Base-by-base conservation (phyloP, 1,140 invertebrate genomes). In the Streblospio benedicti region DNA sequence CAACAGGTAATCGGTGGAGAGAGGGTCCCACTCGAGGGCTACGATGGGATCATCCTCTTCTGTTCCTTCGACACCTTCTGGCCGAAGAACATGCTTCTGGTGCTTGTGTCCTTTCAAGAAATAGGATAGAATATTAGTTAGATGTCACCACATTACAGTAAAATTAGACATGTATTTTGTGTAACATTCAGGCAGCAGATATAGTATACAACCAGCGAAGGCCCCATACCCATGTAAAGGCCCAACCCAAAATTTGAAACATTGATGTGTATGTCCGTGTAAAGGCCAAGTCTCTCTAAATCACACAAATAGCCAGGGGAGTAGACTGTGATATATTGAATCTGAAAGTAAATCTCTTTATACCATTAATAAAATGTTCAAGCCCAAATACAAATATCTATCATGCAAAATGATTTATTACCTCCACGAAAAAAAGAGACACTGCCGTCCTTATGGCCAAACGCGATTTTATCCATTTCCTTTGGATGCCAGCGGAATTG, bases 1-100 rank as follows among this genome's bases (percentile, higher is more conserved):
- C 35, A 81, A 69, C 3, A 81, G 64, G 57, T 81, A 81, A 53
- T 79, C 75, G 12, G 65, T 65, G 12, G 79, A 80, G 30, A 79
- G 67, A 4, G 78, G 77, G 57, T 81, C 80, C 79, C 79, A 81
- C 53, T 76, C 70, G 2, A 81, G 60, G 0, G 67, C 69, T 9
- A 68, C 71, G 12, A 77, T 71, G 18, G 65, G 59, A 58, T 71
- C 71, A 23, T 66, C 54, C 30, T 60, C 63, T 30, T 63, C 56
- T 6, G 58, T 57, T 16, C 68, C 68, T 33, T 64, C 63, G 33
- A 43, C 32, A 18, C 18, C 23, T 30, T 59, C 62, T 23, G 50
- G 30, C 12, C 32, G 43, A n/a, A 59, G 27, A 4, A 65, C 51
- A 43, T 66, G 65, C 20, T 59, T 61, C 25, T 44, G 44, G 35